A percentile compares a stretch with the other conserved stretches of the same genome.
phyloP scores from a whole-genome alignment of 2,113 vertebrate genomes.

The Climacteris rufus region DNA sequence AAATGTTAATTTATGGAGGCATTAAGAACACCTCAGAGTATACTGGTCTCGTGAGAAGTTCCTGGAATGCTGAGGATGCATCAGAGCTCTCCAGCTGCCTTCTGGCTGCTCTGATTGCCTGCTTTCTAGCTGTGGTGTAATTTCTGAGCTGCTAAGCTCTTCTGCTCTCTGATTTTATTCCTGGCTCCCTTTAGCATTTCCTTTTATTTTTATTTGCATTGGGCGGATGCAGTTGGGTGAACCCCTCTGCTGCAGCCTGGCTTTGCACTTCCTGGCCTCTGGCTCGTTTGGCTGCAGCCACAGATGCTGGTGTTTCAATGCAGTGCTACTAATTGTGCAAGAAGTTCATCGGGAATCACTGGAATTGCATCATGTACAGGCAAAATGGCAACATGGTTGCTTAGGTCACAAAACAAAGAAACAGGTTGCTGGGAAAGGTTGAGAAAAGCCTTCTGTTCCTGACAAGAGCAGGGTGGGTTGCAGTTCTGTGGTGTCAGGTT shows the following conservation, averaged over 20 bases:
- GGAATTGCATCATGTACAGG: background rate
- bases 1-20: slow-evolving; percentile 24
- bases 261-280: background rate
- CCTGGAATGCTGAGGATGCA: background rate
- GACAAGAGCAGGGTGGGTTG: background rate
- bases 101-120: background rate
- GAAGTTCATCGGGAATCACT: accelerated
- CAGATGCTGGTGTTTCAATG: background rate
- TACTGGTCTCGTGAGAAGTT: background rate
- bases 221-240: background rate
- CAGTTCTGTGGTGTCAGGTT: background rate
- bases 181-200: background rate
- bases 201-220: background rate
- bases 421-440: background rate
- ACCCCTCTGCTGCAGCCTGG: background rate
- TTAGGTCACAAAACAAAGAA: background rate
- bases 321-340: background rate
- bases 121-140: background rate
- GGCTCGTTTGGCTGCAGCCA: background rate
- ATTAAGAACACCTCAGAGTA: background rate
- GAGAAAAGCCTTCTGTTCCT: background rate
- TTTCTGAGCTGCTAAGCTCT: background rate
- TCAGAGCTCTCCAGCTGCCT: background rate
- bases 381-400: background rate
- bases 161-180: background rate